These are phyloP conservation scores for Toxotes chatareus DNA, from an alignment of 2,113 vertebrate genomes.

Conservation along the genomic window DNA sequence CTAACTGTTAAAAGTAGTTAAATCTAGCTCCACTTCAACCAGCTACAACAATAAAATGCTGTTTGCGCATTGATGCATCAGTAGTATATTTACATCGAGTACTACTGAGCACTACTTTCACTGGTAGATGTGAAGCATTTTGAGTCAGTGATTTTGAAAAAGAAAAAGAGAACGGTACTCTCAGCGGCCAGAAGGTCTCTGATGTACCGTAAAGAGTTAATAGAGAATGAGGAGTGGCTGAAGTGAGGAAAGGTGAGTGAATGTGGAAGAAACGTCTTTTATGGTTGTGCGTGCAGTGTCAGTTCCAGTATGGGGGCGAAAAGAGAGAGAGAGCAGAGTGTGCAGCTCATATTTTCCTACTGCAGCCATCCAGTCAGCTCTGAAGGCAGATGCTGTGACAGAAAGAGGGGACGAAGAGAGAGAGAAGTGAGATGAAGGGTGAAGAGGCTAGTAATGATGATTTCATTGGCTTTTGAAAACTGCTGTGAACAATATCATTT, in stretches of 20 bases:
- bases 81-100: not conserved
- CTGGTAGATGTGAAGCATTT: not conserved
- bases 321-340: not conserved
- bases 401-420: not conserved
- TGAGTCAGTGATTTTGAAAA: slow-evolving; percentile 3
- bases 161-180: not conserved
- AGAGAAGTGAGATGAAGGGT: slow-evolving; percentile 6
- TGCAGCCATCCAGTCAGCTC: slow-evolving; percentile 50
- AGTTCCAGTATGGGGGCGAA: slow-evolving; percentile 21
- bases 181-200: slow-evolving; percentile 3
- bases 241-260: slow-evolving; percentile 37
- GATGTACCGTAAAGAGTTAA: slow-evolving; percentile 39
- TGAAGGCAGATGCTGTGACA: slow-evolving; percentile 41
- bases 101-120: not conserved
- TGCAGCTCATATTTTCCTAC: slow-evolving; percentile 75
- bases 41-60: not conserved
- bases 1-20: not conserved
- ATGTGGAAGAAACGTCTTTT: slow-evolving; percentile 68
- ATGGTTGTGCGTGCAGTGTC: slow-evolving; percentile 61
- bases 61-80: not conserved
- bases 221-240: not conserved
- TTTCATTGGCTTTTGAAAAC: slow-evolving; percentile 11
- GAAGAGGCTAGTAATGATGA: slow-evolving; percentile 22
- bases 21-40: not conserved
- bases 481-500: slow-evolving; percentile 24